phyloP scores from a whole-genome alignment of 2,888 invertebrate genomes.

The Dolichopus griseipennis region DNA sequence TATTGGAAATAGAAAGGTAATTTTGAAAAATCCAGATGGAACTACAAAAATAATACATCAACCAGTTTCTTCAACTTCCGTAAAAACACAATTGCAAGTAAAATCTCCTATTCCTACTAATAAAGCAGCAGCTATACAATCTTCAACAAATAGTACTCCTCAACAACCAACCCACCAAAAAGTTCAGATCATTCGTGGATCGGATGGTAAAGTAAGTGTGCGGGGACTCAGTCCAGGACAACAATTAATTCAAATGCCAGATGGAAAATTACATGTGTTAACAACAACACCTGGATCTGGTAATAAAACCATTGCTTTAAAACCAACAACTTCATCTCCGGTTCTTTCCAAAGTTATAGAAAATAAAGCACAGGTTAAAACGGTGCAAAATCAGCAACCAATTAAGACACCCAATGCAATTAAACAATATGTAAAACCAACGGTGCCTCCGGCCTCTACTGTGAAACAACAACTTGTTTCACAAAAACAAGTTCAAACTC shows the following conservation, averaged over 20 bases:
- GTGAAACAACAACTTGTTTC: conserved; percentile 18
- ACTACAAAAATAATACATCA: conserved; percentile 58
- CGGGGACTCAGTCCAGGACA: conserved; percentile 86
- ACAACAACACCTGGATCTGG: conserved; percentile 41
- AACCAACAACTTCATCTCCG: conserved; percentile 16
- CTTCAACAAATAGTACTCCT: conserved; percentile 53
- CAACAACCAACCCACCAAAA: conserved; percentile 48
- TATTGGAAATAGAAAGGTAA: conserved; percentile 39
- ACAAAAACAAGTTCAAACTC: conserved; percentile 12
- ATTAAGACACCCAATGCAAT: conserved; percentile 20
- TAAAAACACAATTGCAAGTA: conserved; percentile 56
- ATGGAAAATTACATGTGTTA: conserved; percentile 81
- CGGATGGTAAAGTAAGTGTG: conserved; percentile 86
- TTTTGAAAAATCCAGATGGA: conserved; percentile 50
- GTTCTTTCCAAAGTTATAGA: conserved; percentile 17
- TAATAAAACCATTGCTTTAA: conserved; percentile 21
- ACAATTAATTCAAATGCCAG: conserved; percentile 85
- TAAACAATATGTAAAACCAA: conserved; percentile 11
- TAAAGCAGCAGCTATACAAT: conserved; percentile 13
- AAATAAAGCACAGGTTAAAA: background rate
- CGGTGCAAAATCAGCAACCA: conserved; percentile 11
- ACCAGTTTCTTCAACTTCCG: conserved; percentile 49
- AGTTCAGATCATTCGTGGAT: conserved; percentile 82
- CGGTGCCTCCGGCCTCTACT: background rate
- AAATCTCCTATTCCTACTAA: conserved; percentile 45